Conservation (phyloP, 2,113 vertebrate species). For the Piaya cayana region DNA sequence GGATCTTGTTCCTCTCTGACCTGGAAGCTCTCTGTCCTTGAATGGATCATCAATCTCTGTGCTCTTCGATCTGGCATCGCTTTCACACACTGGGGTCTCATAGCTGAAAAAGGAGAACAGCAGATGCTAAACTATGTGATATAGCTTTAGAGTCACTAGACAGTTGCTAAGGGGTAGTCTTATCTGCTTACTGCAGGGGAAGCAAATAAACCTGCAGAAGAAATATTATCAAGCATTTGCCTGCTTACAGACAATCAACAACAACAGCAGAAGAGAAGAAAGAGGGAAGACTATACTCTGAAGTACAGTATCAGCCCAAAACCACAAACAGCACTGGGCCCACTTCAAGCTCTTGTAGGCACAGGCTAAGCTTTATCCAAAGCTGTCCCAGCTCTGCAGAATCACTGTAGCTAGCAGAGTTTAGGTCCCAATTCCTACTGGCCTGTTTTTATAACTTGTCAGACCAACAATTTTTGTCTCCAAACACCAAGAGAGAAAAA, state of each 20-base stretch:
- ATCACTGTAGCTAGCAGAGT: neutral
- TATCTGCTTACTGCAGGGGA: neutral
- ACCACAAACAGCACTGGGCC: neutral
- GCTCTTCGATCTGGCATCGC: constrained; percentile 81
- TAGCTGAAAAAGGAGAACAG: constrained; percentile 81
- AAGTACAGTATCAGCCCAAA: neutral
- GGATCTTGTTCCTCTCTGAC: constrained; percentile 68
- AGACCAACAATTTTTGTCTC: neutral
- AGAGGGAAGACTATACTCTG: neutral
- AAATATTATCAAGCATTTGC: neutral
- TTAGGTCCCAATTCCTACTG: neutral
- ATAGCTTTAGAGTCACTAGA: neutral
- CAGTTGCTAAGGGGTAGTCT: neutral
- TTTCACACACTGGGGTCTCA: constrained; percentile 92
- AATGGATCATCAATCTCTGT: constrained; percentile 89
- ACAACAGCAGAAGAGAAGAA: neutral
- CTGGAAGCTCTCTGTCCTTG: constrained; percentile 92
- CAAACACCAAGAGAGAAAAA: neutral
- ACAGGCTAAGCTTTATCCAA: neutral
- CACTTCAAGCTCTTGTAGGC: neutral
- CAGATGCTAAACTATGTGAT: neutral
- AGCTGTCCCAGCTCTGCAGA: neutral
- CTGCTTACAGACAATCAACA: neutral
- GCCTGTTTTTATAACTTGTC: neutral
- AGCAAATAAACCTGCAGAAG: neutral